phyloP scores from a whole-genome alignment of 2,888 invertebrate species.

The Aquatica leii region DNA sequence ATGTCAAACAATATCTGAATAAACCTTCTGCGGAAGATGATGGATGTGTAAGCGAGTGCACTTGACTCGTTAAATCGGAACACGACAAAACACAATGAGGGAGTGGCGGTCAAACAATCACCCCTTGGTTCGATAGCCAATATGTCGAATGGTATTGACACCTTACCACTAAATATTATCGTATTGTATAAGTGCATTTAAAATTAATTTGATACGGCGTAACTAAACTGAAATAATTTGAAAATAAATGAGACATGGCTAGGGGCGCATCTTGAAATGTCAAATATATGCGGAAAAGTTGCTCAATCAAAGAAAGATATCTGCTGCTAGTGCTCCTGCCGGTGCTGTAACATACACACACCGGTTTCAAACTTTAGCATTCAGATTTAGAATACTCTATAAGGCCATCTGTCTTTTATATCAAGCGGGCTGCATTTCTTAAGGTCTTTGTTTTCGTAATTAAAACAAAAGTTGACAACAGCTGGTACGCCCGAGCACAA shows the following conservation, averaged over 20 bases:
- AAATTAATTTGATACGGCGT: conserved; percentile 31
- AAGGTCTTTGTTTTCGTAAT: conserved; percentile 58
- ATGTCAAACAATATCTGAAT: conserved; percentile 10
- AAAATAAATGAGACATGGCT: conserved; percentile 21
- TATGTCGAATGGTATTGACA: conserved; percentile 50
- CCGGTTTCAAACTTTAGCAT: conserved; percentile 39
- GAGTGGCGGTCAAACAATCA: conserved; percentile 52
- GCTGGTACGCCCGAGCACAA: conserved; percentile 53
- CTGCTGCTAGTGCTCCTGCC: conserved; percentile 17
- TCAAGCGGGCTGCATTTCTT: conserved; percentile 51
- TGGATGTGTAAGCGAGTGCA: conserved; percentile 42
- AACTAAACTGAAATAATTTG: conserved; percentile 19
- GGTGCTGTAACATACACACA: conserved; percentile 35
- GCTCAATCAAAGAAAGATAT: conserved; percentile 40
- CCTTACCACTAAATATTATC: conserved; percentile 43
- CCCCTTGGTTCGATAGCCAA: conserved; percentile 49
- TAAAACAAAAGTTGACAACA: conserved; percentile 60
- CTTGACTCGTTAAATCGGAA: conserved; percentile 52
- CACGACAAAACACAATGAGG: conserved; percentile 44
- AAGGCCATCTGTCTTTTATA: conserved; percentile 49
- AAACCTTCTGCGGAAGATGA: conserved; percentile 27
- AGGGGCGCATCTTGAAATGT: conserved; percentile 25
- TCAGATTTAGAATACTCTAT: conserved; percentile 42
- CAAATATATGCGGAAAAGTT: conserved; percentile 38
- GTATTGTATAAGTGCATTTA: conserved; percentile 27